Conservation (phyloP, 2,113 vertebrate species). For the Oxyruncus cristatus region DNA sequence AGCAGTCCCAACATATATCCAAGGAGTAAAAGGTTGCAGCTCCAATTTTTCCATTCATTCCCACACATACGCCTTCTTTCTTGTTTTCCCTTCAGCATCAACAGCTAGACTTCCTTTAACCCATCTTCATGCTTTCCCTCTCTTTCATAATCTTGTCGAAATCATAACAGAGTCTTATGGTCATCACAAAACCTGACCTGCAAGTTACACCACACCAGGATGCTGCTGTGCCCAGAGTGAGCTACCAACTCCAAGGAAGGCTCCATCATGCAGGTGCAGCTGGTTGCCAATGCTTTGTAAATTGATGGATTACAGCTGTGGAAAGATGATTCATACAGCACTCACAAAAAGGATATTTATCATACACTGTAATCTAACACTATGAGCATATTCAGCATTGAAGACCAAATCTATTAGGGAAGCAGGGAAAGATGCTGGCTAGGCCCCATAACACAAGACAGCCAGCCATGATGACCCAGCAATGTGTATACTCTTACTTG, state of each 20-base stretch:
- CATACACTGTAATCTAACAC: neutral
- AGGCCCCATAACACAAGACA: accelerated
- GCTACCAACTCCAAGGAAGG: neutral
- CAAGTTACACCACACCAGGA: neutral
- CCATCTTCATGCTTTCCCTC: neutral
- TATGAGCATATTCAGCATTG: too few relatives aligned
- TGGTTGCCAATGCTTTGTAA: neutral
- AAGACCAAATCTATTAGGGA: neutral
- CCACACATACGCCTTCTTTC: neutral
- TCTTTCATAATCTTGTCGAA: neutral
- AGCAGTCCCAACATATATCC: neutral
- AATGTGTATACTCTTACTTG: neutral
- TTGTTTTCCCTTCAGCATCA: neutral
- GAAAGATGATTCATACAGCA: neutral
- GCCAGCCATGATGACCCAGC: accelerated
- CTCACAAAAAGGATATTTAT: neutral
- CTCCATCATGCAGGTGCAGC: neutral
- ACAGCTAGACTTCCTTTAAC: neutral
- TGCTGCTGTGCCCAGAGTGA: neutral
- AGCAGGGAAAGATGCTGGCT: neutral
- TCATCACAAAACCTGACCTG: neutral
- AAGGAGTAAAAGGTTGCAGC: neutral
- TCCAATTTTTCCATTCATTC: neutral
- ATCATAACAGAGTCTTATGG: neutral
- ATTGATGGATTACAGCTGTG: neutral